These are phyloP conservation scores for Tetramorium parvispinum DNA, from an alignment of 1,140 invertebrate species.

Conservation along the genomic window DNA sequence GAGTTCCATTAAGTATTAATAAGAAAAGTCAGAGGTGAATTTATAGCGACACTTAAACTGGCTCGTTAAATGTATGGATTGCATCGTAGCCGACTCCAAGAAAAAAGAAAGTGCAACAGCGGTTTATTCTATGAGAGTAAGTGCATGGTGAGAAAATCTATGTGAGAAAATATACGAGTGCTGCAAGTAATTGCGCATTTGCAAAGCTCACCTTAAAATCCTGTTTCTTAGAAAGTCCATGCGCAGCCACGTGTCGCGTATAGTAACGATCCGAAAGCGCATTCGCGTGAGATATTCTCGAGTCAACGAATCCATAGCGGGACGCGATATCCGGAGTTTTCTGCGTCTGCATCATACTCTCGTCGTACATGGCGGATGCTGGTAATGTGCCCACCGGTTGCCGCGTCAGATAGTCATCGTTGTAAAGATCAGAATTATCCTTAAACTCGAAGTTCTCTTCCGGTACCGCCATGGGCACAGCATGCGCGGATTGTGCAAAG, in stretches of 20 bases:
- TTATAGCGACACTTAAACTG: neutral
- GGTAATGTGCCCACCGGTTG: slow-evolving; percentile 84
- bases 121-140: neutral
- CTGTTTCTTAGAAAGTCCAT: slow-evolving; percentile 83
- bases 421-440: slow-evolving; percentile 84
- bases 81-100: neutral
- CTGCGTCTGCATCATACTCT: slow-evolving; percentile 79
- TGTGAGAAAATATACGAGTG: neutral
- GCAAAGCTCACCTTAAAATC: slow-evolving; percentile 84
- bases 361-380: slow-evolving; percentile 84
- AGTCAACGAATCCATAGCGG: slow-evolving; percentile 79
- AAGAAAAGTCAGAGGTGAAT: neutral
- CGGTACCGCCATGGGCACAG: slow-evolving; percentile 79
- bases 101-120: neutral
- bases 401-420: slow-evolving; percentile 82
- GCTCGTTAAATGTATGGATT: neutral
- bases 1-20: slow-evolving; percentile 2
- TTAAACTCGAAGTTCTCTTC: slow-evolving; percentile 90
- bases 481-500: slow-evolving; percentile 83
- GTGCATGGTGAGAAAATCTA: neutral
- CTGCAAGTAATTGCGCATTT: neutral
- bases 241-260: slow-evolving; percentile 77
- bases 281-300: slow-evolving; percentile 77
- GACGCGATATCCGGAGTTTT: slow-evolving; percentile 81
- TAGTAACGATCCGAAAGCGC: slow-evolving; percentile 82